Conservation (phyloP, 2,113 vertebrate species). For the Bubalus kerabau region DNA sequence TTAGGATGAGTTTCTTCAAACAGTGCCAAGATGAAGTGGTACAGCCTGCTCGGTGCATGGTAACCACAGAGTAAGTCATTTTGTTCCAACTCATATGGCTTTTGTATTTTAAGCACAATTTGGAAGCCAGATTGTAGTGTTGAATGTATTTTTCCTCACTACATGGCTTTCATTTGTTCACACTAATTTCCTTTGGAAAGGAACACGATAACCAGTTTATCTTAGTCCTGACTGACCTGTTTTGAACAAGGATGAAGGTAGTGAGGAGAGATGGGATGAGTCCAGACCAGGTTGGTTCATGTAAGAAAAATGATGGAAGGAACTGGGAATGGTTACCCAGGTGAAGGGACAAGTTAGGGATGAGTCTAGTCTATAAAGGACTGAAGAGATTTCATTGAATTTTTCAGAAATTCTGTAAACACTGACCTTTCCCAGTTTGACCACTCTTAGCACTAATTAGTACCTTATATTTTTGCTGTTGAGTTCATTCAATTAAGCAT, state of each 20-base stretch:
- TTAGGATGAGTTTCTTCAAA: background rate
- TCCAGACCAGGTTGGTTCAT: background rate
- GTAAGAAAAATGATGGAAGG: background rate
- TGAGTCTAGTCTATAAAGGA: background rate
- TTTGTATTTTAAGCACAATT: background rate
- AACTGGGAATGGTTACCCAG: background rate
- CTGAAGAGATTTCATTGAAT: background rate
- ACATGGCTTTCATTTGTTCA: background rate
- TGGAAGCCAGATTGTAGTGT: background rate
- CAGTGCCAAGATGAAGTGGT: background rate
- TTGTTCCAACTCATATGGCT: background rate
- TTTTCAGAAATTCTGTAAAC: background rate
- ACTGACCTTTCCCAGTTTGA: background rate
- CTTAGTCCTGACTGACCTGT: background rate
- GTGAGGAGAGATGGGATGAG: background rate
- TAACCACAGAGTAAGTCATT: background rate
- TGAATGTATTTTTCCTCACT: background rate
- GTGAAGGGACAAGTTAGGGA: background rate
- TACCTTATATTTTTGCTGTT: background rate
- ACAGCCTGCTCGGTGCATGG: background rate
- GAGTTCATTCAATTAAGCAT: background rate
- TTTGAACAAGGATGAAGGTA: background rate
- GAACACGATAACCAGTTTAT: background rate
- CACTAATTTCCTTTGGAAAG: background rate
- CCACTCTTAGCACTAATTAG: background rate